Base-by-base conservation (phyloP, 2,797 vertebrate species). In the Oreonectes daqikongensis region DNA sequence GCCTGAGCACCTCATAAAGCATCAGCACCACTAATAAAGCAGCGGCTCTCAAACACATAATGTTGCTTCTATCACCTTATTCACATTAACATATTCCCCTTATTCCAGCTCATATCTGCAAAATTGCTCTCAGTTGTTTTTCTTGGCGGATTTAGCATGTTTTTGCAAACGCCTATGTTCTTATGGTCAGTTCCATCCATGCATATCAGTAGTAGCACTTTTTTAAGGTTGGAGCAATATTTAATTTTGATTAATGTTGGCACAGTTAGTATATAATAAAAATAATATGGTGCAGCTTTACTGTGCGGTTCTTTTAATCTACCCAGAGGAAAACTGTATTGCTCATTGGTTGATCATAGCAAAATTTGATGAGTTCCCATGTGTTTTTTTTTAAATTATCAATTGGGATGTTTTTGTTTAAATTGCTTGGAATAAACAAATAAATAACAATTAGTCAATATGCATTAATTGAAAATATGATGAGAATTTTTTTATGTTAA, bases 1-100 rank as follows among this genome's bases (percentile, higher is more conserved):
- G 40, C 12, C 46, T 28, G 66, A 63, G 74, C 53, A 69, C 66
- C 67, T 77, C 57, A 77, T 77, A 63, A 48, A 77, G 30, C 44
- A 69, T 70, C 57, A 63, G 32, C 67, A 55, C 66, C 18, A 32
- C 32, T 70, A 70, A 63, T 70, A 70, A 77, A 64, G 60, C 30
- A 77, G 57, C 24, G 24, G 67, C 32, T 70, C 8, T 30, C 38
- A 35, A 60, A 40, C 32, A 28, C 42, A 44, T 77, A 61, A 69
- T 44, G 17, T 28, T 52, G 50, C 55, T 52, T 52, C 75, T 77
- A 50, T 61, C 52, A 76, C 55, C 42, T 69, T 38, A 12, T 76
- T 63, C 59, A 17, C 32, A 52, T 69, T 59, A 15, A 69, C 46
- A 53, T 77, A 60, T 40, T 40, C 24, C 30, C 57, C 30, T 60